These are phyloP conservation scores for Colletes latitarsis DNA, from an alignment of 1,140 invertebrate genomes.

Conservation along the genomic window DNA sequence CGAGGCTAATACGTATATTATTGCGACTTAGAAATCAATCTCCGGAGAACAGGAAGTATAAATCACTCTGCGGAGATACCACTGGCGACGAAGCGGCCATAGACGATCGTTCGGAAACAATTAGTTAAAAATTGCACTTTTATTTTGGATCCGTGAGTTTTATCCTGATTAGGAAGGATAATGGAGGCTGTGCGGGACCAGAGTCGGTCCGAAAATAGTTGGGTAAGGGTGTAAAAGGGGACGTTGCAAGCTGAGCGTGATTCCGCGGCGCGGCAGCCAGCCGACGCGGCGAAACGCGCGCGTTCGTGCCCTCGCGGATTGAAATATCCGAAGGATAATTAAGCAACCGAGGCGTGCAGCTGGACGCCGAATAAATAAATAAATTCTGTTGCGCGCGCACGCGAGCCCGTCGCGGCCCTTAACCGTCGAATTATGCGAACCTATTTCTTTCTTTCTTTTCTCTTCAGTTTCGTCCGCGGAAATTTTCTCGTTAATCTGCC, in stretches of 20 bases:
- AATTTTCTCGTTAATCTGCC: background rate
- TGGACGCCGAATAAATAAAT: slow-evolving; percentile 20
- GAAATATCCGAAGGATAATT: slow-evolving; percentile 54
- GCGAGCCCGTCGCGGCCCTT: background rate
- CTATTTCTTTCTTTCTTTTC: no score
- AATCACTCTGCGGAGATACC: no score
- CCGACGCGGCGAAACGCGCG: slow-evolving; percentile 24
- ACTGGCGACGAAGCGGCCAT: no score
- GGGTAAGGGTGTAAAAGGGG: slow-evolving; percentile 47
- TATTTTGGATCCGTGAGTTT: no score
- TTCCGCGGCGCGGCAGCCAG: slow-evolving; percentile 31
- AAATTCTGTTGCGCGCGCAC: background rate
- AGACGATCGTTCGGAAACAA: no score
- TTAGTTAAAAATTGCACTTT: no score
- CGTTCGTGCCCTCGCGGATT: slow-evolving; percentile 36
- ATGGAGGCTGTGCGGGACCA: no score
- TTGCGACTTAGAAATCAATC: no score
- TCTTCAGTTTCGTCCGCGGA: background rate
- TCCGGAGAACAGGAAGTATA: no score
- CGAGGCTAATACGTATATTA: no score
- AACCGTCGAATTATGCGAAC: slow-evolving; percentile 17
- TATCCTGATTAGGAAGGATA: no score
- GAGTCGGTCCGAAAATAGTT: slow-evolving; percentile 44
- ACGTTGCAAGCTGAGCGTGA: slow-evolving; percentile 57
- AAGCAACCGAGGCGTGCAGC: slow-evolving; percentile 26